Base-by-base conservation (phyloP, 2,113 vertebrate genomes). In the Rhea americana region DNA sequence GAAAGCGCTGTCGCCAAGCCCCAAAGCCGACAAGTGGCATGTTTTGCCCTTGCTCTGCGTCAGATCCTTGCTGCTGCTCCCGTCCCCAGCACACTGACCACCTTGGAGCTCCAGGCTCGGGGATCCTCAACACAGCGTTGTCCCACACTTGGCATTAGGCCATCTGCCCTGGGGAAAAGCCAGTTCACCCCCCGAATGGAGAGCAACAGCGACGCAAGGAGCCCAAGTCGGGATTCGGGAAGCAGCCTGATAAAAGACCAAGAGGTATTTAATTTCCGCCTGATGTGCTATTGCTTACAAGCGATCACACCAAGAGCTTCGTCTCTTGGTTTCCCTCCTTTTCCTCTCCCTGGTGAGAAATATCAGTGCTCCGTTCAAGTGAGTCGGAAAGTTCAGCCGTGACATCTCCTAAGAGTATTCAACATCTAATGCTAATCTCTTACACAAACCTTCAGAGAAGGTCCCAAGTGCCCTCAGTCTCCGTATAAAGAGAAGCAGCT, bases 201-300 rank as follows among this genome's bases (percentile, higher is more conserved):
- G 77, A 89, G 68, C 83, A 71, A 9, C 68, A 92, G 72, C 76
- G 63, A 14, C 35, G 45, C 58, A 17, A 65, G 48, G 5, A 25
- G 82, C 48, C 67, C 62, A 67, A 56, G 56, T 67, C 84, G 20
- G 41, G 18, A 35, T 78, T 92, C 65, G 3, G 56, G 82, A 28
- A 22, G 18, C 85, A 84, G 93, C 84, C 82, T 13, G 76, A 39
- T 82, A 96, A 83, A 80, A 95, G 94, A 30, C 61, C 18, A 53
- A 93, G 90, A 95, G 59, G 55, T 50, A 4, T 89, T 96, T 94
- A 47, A 77, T 93, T 93, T 84, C 62, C 28, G 17, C 91, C 76
- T 77, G 72, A 91, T 15, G 20, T 12, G 71, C 77, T 45, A 80
- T 94, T 73, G 32, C 81, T 92, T 90, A 89, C 6, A 8, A 7